Percentiles rank a stretch among this genome's conserved stretches.
phyloP scores from a whole-genome alignment of 2,113 vertebrate genomes.

The Trichechus manatus region DNA sequence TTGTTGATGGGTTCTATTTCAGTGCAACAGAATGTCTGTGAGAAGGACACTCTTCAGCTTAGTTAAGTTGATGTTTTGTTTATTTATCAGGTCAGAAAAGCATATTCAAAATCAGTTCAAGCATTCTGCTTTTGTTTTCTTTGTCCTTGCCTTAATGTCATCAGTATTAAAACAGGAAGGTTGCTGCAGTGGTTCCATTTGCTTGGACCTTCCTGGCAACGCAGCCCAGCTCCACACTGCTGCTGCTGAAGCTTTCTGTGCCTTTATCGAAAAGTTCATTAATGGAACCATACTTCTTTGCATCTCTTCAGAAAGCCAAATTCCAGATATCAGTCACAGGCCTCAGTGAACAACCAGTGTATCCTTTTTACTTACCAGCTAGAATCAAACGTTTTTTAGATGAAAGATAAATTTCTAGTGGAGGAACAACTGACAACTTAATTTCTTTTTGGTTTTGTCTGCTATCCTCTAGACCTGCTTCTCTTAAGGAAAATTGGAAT shows the following conservation, averaged over 20 bases:
- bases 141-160: not conserved
- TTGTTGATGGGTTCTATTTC: not conserved
- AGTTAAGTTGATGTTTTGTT: constrained; percentile 39
- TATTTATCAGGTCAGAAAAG: not conserved
- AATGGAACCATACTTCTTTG: not conserved
- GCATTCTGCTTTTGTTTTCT: not conserved
- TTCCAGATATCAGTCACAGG: constrained; percentile 31
- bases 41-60: constrained; percentile 39
- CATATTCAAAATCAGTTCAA: not conserved
- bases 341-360: not conserved
- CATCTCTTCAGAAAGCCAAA: not conserved
- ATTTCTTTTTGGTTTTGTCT: not conserved
- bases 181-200: rapidly evolving
- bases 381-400: not conserved
- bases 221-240: not conserved
- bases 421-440: not conserved
- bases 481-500: constrained; percentile 25
- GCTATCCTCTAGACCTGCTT: not conserved
- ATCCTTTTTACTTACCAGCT: not conserved
- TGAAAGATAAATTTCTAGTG: not conserved
- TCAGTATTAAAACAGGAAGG: not conserved
- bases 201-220: not conserved
- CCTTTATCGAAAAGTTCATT: constrained; percentile 7
- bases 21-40: not conserved
- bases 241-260: not conserved